Evolutionary conservation across 2,797 vertebrate species (phyloP).

Genomic region (Semotilus atromaculatus): DNA sequence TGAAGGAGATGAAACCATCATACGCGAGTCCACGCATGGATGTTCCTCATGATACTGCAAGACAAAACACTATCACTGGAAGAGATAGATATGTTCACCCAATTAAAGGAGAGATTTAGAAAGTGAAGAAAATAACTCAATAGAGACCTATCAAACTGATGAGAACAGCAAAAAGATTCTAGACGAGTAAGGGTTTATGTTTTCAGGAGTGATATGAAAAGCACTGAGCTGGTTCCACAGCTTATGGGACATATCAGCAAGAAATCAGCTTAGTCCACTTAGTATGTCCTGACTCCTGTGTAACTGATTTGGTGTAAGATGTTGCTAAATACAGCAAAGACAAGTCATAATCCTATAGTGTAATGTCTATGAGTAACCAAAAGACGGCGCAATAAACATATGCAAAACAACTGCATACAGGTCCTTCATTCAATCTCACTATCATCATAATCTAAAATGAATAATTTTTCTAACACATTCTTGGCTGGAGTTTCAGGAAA

Average conservation of each 20-base stretch:
- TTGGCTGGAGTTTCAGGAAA: background rate
- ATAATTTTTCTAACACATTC: background rate
- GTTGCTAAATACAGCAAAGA: background rate
- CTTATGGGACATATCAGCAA: background rate
- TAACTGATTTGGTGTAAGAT: background rate
- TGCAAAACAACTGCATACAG: background rate
- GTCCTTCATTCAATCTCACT: background rate
- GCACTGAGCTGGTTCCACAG: background rate
- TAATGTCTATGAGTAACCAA: conserved; percentile 8
- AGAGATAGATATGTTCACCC: conserved; percentile 2
- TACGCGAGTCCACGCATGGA: background rate
- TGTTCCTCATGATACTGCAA: conserved; percentile 31
- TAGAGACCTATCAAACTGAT: background rate
- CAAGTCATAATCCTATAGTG: background rate
- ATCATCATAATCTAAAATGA: background rate
- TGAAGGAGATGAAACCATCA: background rate
- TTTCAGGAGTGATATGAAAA: conserved; percentile 5
- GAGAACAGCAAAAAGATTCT: background rate
- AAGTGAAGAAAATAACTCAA: background rate
- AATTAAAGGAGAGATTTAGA: background rate
- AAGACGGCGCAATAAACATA: background rate
- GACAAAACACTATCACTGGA: background rate
- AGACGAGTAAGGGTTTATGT: background rate
- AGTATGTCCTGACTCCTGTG: background rate
- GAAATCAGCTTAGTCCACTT: background rate